phyloP scores from a whole-genome alignment of 2,888 invertebrate species.

The Acholoe squamosa region DNA sequence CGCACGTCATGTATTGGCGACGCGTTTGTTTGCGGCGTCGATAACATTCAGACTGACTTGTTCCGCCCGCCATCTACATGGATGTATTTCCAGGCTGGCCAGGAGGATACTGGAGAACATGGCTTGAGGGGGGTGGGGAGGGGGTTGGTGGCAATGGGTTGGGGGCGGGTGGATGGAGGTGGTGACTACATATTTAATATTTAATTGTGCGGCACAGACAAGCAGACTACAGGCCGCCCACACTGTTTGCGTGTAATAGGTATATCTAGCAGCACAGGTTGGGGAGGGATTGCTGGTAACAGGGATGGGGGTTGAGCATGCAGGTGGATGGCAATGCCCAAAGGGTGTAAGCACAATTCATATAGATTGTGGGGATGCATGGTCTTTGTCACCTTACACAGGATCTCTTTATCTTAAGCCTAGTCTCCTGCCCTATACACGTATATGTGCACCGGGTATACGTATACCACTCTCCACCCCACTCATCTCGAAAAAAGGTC shows the following conservation, averaged over 20 bases:
- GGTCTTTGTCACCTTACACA: too few relatives aligned
- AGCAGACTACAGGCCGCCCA: not conserved
- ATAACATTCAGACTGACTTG: slow-evolving; percentile 55
- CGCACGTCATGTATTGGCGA: slow-evolving; percentile 13
- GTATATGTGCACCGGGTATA: too few relatives aligned
- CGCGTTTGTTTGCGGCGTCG: slow-evolving; percentile 56
- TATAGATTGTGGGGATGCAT: too few relatives aligned
- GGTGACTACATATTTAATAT: slow-evolving; percentile 16
- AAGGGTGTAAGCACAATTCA: not conserved
- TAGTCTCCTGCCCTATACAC: too few relatives aligned
- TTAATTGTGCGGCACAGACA: not conserved
- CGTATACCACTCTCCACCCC: too few relatives aligned
- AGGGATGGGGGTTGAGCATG: not conserved
- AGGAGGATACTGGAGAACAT: too few relatives aligned
- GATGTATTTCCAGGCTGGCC: not conserved
- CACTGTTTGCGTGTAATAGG: not conserved
- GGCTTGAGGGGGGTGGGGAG: too few relatives aligned
- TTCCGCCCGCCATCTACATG: slow-evolving; percentile 19
- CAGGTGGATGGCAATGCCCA: not conserved
- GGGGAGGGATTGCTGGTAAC: not conserved
- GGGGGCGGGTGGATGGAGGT: not conserved
- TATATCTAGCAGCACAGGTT: not conserved
- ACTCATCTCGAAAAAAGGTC: too few relatives aligned
- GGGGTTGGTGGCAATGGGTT: not conserved
- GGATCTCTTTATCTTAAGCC: too few relatives aligned